A percentile compares a stretch with the other conserved stretches of the same genome.
phyloP scores from a whole-genome alignment of 1,140 invertebrate species.

The Thaumetopoea pityocampa region DNA sequence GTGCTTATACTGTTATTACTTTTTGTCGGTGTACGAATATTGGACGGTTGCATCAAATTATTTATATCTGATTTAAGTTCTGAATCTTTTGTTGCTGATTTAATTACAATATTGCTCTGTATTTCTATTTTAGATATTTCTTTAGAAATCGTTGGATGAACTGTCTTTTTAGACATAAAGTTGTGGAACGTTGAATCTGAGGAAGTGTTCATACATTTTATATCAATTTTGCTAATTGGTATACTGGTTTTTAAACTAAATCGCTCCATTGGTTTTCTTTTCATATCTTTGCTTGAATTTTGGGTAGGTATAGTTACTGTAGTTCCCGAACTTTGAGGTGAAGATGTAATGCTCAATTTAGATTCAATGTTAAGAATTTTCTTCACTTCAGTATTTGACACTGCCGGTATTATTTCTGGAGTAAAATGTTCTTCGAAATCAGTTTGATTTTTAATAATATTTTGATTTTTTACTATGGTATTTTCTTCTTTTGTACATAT shows the following conservation, averaged over 20 bases:
- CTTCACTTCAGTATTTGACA: conserved; percentile 18
- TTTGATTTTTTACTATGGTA: conserved; percentile 10
- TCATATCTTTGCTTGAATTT: conserved; percentile 34
- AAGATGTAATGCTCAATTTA: conserved; percentile 43
- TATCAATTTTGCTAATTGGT: conserved; percentile 69
- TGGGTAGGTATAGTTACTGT: conserved; percentile 39
- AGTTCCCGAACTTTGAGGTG: conserved; percentile 37
- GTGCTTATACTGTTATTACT: conserved; percentile 51
- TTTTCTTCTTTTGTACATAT: too few relatives aligned
- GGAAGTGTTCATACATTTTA: conserved; percentile 56
- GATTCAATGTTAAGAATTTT: conserved; percentile 30
- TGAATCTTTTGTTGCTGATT: conserved; percentile 37
- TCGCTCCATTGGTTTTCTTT: conserved; percentile 56
- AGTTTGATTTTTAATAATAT: conserved; percentile 33
- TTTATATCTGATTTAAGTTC: too few relatives aligned
- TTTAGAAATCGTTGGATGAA: conserved; percentile 38
- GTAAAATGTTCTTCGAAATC: conserved; percentile 60
- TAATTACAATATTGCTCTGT: conserved; percentile 61
- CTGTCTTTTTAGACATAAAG: conserved; percentile 34
- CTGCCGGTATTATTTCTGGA: conserved; percentile 44
- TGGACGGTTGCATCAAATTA: too few relatives aligned
- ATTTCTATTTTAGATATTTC: conserved; percentile 49
- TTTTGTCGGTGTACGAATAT: conserved; percentile 11
- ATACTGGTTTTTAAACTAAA: conserved; percentile 71
- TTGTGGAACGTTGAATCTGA: conserved; percentile 41